phyloP scores from a whole-genome alignment of 2,797 vertebrate genomes.

The Gallinago nigripennis region DNA sequence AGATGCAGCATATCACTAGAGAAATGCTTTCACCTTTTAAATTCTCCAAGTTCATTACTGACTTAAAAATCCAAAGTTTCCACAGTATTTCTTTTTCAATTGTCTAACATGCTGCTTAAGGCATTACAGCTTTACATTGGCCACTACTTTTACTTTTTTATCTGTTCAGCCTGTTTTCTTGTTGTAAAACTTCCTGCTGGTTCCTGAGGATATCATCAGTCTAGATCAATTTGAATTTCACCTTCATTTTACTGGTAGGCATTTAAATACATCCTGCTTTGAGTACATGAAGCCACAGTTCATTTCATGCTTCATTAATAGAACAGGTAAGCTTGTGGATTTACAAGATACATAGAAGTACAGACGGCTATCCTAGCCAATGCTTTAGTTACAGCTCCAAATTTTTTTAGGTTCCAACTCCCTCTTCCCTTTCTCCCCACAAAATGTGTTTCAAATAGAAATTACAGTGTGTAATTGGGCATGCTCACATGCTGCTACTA shows the following conservation, averaged over 20 bases:
- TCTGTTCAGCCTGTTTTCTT: background rate
- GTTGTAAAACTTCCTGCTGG: background rate
- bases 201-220: background rate
- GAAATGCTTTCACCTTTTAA: background rate
- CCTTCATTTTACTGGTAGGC: background rate
- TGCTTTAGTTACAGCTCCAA: background rate
- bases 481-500: background rate
- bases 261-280: background rate
- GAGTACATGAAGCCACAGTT: background rate
- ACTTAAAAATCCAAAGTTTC: background rate
- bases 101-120: background rate
- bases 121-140: rapidly evolving
- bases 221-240: background rate
- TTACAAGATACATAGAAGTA: background rate
- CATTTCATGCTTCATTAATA: conserved; percentile 6
- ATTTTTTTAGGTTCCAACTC: background rate
- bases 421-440: background rate
- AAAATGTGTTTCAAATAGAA: background rate
- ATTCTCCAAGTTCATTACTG: background rate
- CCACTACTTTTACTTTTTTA: background rate
- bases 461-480: background rate
- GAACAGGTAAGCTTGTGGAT: background rate
- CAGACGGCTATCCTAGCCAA: background rate
- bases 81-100: background rate
- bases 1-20: background rate